Conservation (phyloP, 1,140 invertebrate species). For the Drosophila sp. region DNA sequence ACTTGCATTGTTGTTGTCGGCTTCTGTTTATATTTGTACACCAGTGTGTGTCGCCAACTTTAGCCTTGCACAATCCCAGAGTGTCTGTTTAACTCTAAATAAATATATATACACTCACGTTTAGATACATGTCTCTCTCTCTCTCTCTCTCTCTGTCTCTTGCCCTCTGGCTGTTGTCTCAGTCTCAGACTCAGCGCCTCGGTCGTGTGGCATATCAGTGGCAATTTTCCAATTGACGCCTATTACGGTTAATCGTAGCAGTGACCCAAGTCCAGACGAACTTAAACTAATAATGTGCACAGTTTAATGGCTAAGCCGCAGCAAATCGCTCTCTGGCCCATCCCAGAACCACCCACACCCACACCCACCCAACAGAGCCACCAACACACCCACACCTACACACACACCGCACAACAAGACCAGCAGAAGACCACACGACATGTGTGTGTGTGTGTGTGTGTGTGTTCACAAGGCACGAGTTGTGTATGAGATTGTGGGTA, state of each 20-base stretch:
- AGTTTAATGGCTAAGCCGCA: constrained; percentile 81
- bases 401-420: constrained; percentile 47
- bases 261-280: constrained; percentile 78
- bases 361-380: constrained; percentile 9
- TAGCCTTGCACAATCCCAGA: constrained; percentile 24
- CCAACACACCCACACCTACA: constrained; percentile 23
- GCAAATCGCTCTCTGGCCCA: constrained; percentile 61
- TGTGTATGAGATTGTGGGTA: not conserved
- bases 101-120: not conserved
- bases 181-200: constrained; percentile 23
- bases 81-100: constrained; percentile 5
- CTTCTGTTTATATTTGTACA: constrained; percentile 15
- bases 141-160: not conserved
- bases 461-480: constrained; percentile 10
- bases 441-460: constrained; percentile 32
- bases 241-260: constrained; percentile 82
- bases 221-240: constrained; percentile 82
- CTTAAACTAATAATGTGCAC: constrained; percentile 82
- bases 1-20: constrained; percentile 4
- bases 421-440: constrained; percentile 61
- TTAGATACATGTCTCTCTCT: not conserved
- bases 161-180: constrained; percentile 18
- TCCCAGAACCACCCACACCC: constrained; percentile 45
- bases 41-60: constrained; percentile 17
- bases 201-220: constrained; percentile 68